phyloP scores from a whole-genome alignment of 2,888 invertebrate genomes.

The Agonopterix alstromeriana region DNA sequence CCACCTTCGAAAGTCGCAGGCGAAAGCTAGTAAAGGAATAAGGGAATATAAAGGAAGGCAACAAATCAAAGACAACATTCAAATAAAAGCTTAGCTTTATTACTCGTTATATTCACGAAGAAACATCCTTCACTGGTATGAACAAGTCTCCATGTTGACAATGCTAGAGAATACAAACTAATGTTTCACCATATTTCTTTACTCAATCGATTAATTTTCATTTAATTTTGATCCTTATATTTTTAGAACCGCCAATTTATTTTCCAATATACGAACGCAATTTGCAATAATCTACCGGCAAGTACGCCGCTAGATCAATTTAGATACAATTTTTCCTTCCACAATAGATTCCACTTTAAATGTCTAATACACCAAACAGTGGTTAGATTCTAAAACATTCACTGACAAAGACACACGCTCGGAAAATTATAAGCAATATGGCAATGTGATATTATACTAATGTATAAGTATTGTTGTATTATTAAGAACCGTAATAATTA shows the following conservation, averaged over 20 bases:
- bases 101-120: slow-evolving; percentile 83
- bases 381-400: slow-evolving; percentile 71
- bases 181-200: slow-evolving; percentile 47
- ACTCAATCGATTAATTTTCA: slow-evolving; percentile 51
- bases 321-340: slow-evolving; percentile 43
- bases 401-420: slow-evolving; percentile 78
- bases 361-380: slow-evolving; percentile 72
- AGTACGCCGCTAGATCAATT: slow-evolving; percentile 34
- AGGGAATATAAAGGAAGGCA: not conserved
- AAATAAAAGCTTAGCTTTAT: slow-evolving; percentile 87
- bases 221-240: slow-evolving; percentile 57
- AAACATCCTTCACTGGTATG: slow-evolving; percentile 73
- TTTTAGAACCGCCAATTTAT: slow-evolving; percentile 59
- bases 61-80: slow-evolving; percentile 68
- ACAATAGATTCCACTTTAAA: slow-evolving; percentile 51
- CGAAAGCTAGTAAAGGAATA: too few relatives aligned
- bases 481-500: slow-evolving; percentile 72
- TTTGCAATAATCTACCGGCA: slow-evolving; percentile 32
- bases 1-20: too few relatives aligned
- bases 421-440: slow-evolving; percentile 76
- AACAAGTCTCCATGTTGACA: slow-evolving; percentile 64
- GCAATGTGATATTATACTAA: slow-evolving; percentile 76
- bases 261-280: slow-evolving; percentile 50
- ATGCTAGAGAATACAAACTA: slow-evolving; percentile 19
- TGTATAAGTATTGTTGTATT: slow-evolving; percentile 72